Evolutionary conservation across 1,140 invertebrate species (phyloP).

Genomic region (Matsumurasca onukii): DNA sequence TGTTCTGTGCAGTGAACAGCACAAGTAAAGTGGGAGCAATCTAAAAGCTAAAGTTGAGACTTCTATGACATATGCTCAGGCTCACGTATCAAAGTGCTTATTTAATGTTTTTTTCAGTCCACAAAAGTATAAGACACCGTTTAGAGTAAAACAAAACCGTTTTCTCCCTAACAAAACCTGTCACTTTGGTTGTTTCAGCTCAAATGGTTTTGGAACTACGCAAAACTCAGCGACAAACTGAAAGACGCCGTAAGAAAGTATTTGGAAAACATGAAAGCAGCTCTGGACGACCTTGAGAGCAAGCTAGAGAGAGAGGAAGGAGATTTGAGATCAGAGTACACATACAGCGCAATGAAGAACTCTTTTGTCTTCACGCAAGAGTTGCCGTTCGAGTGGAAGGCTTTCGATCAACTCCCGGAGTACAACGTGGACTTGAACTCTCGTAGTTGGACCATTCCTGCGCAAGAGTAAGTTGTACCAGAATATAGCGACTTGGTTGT

Average conservation of each 20-base stretch:
- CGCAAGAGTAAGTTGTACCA: slow-evolving; percentile 2
- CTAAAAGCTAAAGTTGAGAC: no score
- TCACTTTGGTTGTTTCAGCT: not conserved
- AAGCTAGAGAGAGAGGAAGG: not conserved
- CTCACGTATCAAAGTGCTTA: no score
- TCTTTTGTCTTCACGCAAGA: slow-evolving; percentile 8
- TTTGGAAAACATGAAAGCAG: not conserved
- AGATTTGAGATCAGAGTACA: slow-evolving; percentile 2
- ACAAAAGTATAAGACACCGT: no score
- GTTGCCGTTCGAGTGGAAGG: slow-evolving; percentile 19
- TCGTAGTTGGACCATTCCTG: not conserved
- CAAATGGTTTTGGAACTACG: slow-evolving; percentile 11
- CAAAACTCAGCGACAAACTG: slow-evolving; percentile 2
- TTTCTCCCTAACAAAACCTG: not conserved
- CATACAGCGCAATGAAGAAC: slow-evolving; percentile 3
- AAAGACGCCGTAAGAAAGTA: not conserved
- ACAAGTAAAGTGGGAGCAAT: no score
- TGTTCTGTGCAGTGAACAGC: no score
- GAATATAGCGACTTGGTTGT: no score
- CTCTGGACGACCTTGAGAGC: not conserved
- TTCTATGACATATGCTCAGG: no score
- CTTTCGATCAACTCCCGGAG: slow-evolving; percentile 11
- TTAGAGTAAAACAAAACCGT: no score
- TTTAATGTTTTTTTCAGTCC: no score
- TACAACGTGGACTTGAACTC: not conserved